Evolutionary conservation across 2,797 vertebrate genomes (phyloP).

Genomic region (Delichon dasypus): DNA sequence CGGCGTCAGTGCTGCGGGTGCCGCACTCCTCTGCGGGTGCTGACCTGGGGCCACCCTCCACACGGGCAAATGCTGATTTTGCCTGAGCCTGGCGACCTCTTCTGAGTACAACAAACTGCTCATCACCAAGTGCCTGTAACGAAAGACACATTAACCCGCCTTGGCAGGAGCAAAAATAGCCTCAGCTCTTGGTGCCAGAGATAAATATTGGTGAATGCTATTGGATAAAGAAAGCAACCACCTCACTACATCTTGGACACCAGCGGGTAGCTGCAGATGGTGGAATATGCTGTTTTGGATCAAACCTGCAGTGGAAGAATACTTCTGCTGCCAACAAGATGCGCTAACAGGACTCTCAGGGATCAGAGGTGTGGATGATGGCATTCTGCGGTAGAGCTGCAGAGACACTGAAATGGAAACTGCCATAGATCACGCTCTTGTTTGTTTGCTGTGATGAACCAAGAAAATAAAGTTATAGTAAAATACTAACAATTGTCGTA

Average conservation of each 20-base stretch:
- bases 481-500: not conserved
- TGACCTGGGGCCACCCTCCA: not conserved
- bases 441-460: not conserved
- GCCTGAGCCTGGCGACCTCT: not conserved
- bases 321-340: constrained; percentile 62
- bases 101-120: not conserved
- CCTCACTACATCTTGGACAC: constrained; percentile 51
- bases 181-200: not conserved
- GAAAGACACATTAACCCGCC: not conserved
- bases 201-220: constrained; percentile 29
- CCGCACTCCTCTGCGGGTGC: rapidly evolving
- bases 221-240: constrained; percentile 47
- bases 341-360: constrained; percentile 60
- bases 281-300: constrained; percentile 56
- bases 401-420: not conserved
- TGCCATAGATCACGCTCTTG: not conserved
- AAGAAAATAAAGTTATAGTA: not conserved
- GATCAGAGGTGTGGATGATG: constrained; percentile 63
- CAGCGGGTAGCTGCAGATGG: constrained; percentile 68
- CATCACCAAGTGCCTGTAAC: not conserved
- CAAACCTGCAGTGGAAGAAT: constrained; percentile 56
- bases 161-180: constrained; percentile 58
- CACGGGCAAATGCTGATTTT: rapidly evolving
- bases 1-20: not conserved
- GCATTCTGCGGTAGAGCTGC: constrained; percentile 36